Evolutionary conservation across 92 coral and sea anemone species (phyloP).

Genomic region (Palythoa grandiflora): DNA sequence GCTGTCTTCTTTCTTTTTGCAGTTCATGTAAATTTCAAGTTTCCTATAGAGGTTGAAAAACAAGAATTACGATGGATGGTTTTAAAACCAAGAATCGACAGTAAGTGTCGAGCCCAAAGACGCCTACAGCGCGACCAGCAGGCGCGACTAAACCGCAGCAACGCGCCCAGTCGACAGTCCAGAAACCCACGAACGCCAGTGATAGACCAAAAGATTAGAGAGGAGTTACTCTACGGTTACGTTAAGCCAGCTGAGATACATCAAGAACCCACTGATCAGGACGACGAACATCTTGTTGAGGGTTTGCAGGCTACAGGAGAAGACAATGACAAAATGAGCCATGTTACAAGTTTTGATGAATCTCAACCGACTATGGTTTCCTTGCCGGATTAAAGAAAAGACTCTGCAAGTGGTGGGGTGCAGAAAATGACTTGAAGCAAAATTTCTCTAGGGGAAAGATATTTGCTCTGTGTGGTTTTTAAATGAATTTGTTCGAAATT

Average conservation of each 20-base stretch:
- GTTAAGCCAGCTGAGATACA: constrained; percentile 38
- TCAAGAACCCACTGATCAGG: background rate
- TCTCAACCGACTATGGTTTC: constrained; percentile 30
- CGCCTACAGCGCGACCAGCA: constrained; percentile 86
- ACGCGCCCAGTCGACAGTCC: constrained; percentile 42
- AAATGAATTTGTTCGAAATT: background rate
- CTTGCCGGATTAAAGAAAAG: constrained; percentile 28
- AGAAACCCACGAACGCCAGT: constrained; percentile 52
- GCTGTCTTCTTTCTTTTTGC: background rate
- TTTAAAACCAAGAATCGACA: constrained; percentile 93
- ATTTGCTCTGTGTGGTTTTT: background rate
- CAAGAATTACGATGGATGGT: constrained; percentile 97
- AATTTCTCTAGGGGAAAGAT: background rate
- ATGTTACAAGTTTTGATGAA: constrained; percentile 35
- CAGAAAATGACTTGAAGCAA: constrained; percentile 22
- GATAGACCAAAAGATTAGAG: constrained; percentile 74
- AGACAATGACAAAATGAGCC: constrained; percentile 13
- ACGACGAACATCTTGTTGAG: background rate
- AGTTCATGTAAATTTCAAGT: constrained; percentile 95
- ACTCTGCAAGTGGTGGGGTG: background rate
- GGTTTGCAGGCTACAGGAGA: constrained; percentile 1
- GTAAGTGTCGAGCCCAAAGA: constrained; percentile 98
- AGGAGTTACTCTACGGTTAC: constrained; percentile 77
- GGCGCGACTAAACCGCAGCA: constrained; percentile 59
- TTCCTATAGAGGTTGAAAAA: constrained; percentile 86